Evolutionary conservation across 1,140 invertebrate genomes (phyloP).

Genomic region (Cephus cinctus): DNA sequence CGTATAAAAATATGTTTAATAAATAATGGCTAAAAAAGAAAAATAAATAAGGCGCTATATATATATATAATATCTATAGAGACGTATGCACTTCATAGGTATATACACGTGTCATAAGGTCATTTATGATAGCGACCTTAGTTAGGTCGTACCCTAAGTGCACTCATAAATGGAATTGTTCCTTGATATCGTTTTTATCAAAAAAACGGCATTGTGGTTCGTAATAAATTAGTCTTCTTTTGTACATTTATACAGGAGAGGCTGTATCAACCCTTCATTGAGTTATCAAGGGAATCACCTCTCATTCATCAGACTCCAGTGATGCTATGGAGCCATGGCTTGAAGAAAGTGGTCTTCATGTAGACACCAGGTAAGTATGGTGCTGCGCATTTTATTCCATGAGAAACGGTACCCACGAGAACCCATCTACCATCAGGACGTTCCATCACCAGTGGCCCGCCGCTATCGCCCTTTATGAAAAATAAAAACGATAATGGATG

Average conservation of each 20-base stretch:
- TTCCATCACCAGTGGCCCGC: constrained; percentile 85
- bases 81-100: constrained; percentile 28
- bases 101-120: no score
- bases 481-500: no score
- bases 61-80: constrained; percentile 25
- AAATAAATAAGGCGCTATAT: constrained; percentile 49
- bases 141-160: no score
- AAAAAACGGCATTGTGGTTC: background rate
- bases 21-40: constrained; percentile 47
- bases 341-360: constrained; percentile 89
- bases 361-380: constrained; percentile 88
- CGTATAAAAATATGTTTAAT: constrained; percentile 53
- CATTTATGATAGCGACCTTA: no score
- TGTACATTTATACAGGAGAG: constrained; percentile 57
- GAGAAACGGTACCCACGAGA: constrained; percentile 90
- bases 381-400: constrained; percentile 92
- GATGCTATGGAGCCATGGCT: constrained; percentile 84
- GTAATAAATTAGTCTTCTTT: constrained; percentile 49
- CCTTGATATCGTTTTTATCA: background rate
- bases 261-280: no score
- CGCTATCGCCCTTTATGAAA: constrained; percentile 82
- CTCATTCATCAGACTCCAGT: constrained; percentile 71
- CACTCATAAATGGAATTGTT: no score
- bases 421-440: constrained; percentile 83
- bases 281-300: no score